These are phyloP conservation scores for Steromphala cineraria DNA, from an alignment of 2,888 invertebrate genomes.

Conservation along the genomic window DNA sequence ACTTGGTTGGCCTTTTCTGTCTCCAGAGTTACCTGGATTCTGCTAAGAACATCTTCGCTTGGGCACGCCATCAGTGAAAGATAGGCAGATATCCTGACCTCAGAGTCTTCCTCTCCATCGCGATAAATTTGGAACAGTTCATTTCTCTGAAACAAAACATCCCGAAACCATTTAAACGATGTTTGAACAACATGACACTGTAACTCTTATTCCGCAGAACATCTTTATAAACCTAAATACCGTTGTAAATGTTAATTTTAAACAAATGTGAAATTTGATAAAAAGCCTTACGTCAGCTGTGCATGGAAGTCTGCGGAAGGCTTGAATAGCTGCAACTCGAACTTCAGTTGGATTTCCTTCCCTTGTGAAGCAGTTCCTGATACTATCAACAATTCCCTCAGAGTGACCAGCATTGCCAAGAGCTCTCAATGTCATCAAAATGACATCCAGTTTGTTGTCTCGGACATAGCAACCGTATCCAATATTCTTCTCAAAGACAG, in stretches of 20 bases:
- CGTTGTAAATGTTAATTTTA: neutral
- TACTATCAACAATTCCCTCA: conserved; percentile 40
- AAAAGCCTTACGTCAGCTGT: conserved; percentile 72
- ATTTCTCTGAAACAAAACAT: conserved; percentile 63
- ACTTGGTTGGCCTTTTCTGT: conserved; percentile 81
- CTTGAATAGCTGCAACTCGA: conserved; percentile 87
- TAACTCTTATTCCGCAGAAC: too few species aligned
- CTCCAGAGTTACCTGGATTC: conserved; percentile 78
- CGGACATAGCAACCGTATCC: conserved; percentile 47
- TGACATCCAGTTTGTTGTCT: conserved; percentile 49
- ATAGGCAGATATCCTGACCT: conserved; percentile 91
- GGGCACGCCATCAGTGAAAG: conserved; percentile 93
- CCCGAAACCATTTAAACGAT: too few species aligned
- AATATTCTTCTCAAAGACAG: conserved; percentile 58
- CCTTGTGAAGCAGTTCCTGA: conserved; percentile 74
- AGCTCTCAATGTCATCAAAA: conserved; percentile 81
- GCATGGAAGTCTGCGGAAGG: conserved; percentile 84
- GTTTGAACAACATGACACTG: too few species aligned
- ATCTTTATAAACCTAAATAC: neutral
- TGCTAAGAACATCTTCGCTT: conserved; percentile 83
- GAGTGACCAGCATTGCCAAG: conserved; percentile 90
- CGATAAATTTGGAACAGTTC: conserved; percentile 81
- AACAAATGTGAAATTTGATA: neutral
- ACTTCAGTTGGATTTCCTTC: conserved; percentile 82
- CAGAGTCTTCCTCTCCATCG: conserved; percentile 85